Conservation (phyloP, 2,888 invertebrate genomes). For the Lucinisca nassula region DNA sequence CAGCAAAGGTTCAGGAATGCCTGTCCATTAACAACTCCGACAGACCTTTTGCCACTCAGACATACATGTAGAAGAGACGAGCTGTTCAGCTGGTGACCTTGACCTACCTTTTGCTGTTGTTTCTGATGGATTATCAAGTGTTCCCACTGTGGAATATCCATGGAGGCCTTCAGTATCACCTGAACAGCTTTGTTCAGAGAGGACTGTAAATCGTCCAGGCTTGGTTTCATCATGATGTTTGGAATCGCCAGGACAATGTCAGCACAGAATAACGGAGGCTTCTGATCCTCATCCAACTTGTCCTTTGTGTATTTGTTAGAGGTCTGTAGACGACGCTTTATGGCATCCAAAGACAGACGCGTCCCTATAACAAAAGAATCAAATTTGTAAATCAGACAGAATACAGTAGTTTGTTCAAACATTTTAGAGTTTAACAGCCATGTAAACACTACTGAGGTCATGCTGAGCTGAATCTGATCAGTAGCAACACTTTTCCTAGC, state of each 20-base stretch:
- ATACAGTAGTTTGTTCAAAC: no score
- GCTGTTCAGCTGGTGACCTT: no score
- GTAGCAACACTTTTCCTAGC: no score
- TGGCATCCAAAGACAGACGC: constrained; percentile 87
- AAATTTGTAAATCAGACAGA: no score
- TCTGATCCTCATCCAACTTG: constrained; percentile 81
- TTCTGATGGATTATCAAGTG: constrained; percentile 90
- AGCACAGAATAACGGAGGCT: constrained; percentile 91
- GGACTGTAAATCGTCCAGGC: constrained; percentile 96
- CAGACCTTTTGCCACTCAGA: no score
- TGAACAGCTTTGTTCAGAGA: constrained; percentile 94
- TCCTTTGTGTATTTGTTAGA: constrained; percentile 85
- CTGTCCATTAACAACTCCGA: no score
- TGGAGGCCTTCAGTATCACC: constrained; percentile 95
- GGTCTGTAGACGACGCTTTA: constrained; percentile 87
- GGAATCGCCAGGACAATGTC: constrained; percentile 96
- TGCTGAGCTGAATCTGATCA: no score
- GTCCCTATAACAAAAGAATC: constrained; percentile 87
- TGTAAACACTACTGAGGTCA: no score
- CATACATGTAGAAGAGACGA: no score
- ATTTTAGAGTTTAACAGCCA: no score
- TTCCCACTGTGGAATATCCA: constrained; percentile 97
- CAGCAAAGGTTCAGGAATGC: no score
- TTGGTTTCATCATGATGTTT: constrained; percentile 95
- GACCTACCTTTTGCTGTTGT: constrained; percentile 85